phyloP scores from a whole-genome alignment of 2,888 invertebrate genomes.

The Drosophila acutilabella region DNA sequence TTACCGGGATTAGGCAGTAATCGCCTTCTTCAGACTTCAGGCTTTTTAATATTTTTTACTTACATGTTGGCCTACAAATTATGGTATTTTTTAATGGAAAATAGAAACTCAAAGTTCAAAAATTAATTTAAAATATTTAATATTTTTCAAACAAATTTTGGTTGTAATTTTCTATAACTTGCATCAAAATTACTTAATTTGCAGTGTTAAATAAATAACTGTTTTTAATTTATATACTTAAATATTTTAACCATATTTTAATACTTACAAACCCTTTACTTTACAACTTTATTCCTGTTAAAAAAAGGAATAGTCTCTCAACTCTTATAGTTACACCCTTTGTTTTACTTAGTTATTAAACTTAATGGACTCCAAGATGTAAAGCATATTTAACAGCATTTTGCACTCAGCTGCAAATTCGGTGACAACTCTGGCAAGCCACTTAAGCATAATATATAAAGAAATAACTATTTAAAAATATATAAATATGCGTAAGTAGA shows the following conservation, averaged over 20 bases:
- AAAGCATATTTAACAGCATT: constrained; percentile 52
- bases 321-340: not conserved
- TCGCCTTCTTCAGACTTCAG: constrained; percentile 18
- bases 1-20: constrained; percentile 14
- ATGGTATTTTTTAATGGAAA: too few relatives aligned
- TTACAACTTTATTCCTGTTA: too few relatives aligned
- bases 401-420: constrained; percentile 57
- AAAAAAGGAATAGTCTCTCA: too few relatives aligned
- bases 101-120: too few relatives aligned
- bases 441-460: constrained; percentile 11
- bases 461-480: constrained; percentile 11
- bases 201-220: too few relatives aligned
- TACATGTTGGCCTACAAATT: constrained; percentile 4
- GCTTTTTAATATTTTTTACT: constrained; percentile 22
- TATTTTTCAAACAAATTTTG: too few relatives aligned
- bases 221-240: too few relatives aligned
- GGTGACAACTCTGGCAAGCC: constrained; percentile 26
- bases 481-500: constrained; percentile 34
- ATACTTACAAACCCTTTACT: too few relatives aligned
- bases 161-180: too few relatives aligned
- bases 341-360: not conserved
- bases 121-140: too few relatives aligned
- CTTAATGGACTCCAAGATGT: not conserved
- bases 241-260: too few relatives aligned
- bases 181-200: too few relatives aligned